Evolutionary conservation across 1,140 invertebrate species (phyloP).

Genomic region (Pachyrhynchus sulphureomaculatus): DNA sequence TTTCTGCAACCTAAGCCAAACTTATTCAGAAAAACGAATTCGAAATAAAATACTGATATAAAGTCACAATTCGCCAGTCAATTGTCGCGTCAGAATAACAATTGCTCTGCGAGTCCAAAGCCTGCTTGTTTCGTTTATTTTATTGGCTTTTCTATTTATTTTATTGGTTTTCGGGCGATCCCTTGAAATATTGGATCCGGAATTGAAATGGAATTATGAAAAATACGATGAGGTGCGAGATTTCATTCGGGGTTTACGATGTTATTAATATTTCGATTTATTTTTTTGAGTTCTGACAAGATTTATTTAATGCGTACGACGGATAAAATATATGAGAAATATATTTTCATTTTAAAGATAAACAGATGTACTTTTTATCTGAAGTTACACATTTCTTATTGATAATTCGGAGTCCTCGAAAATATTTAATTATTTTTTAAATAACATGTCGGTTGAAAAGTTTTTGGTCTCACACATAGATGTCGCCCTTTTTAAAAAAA

Average conservation of each 20-base stretch:
- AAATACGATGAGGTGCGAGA: constrained; percentile 9
- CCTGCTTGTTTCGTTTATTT: constrained; percentile 35
- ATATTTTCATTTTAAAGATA: too few relatives aligned
- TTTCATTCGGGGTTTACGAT: not conserved
- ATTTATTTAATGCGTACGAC: too few relatives aligned
- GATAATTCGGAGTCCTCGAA: too few relatives aligned
- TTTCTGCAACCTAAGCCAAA: constrained; percentile 14
- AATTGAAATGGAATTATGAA: constrained; percentile 31
- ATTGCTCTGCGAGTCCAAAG: constrained; percentile 24
- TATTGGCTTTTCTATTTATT: constrained; percentile 33
- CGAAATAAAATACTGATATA: constrained; percentile 31
- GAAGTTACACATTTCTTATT: too few relatives aligned
- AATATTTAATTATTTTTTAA: too few relatives aligned
- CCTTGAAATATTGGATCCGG: constrained; percentile 24
- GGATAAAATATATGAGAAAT: too few relatives aligned
- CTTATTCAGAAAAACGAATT: constrained; percentile 11
- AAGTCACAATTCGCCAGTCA: constrained; percentile 35
- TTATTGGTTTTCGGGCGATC: constrained; percentile 18
- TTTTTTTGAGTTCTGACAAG: too few relatives aligned
- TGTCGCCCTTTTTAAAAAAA: too few relatives aligned
- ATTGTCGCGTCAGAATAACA: constrained; percentile 41
- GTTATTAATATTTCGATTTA: too few relatives aligned
- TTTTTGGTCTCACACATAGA: too few relatives aligned
- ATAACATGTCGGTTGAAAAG: too few relatives aligned
- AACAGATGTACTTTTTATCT: too few relatives aligned